Evolutionary conservation across 2,113 vertebrate species (phyloP).

Genomic region (Arothron firmamentum): DNA sequence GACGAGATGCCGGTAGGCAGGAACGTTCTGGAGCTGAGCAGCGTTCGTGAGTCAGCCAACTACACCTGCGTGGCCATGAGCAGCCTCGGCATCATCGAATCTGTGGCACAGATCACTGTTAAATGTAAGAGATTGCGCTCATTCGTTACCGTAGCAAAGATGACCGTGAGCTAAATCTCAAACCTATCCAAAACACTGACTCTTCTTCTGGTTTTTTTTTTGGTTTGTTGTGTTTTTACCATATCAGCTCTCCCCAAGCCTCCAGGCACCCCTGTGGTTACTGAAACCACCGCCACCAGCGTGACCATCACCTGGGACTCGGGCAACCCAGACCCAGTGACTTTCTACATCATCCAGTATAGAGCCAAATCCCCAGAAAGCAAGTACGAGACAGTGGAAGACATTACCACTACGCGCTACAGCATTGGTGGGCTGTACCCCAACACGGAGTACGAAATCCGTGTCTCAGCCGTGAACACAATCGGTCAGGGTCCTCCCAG

Average conservation of each 20-base stretch:
- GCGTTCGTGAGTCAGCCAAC: slow-evolving; percentile 96
- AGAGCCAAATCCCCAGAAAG: slow-evolving; percentile 92
- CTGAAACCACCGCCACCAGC: slow-evolving; percentile 96
- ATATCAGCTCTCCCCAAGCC: slow-evolving; percentile 91
- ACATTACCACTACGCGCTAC: slow-evolving; percentile 97
- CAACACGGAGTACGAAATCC: slow-evolving; percentile 97
- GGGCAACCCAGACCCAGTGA: slow-evolving; percentile 93
- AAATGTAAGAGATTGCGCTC: slow-evolving; percentile 62
- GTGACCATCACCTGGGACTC: slow-evolving; percentile 99
- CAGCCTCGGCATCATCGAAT: slow-evolving; percentile 96
- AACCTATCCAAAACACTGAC: not conserved
- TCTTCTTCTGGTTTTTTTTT: not conserved
- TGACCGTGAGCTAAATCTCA: not conserved
- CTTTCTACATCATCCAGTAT: slow-evolving; percentile 95
- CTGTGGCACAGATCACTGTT: slow-evolving; percentile 95
- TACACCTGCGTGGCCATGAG: slow-evolving; percentile 99
- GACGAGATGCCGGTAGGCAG: slow-evolving; percentile 98
- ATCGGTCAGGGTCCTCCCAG: slow-evolving; percentile 96
- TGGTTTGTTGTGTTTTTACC: slow-evolving; percentile 5
- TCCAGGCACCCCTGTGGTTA: slow-evolving; percentile 90
- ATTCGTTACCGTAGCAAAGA: not conserved
- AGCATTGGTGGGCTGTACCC: slow-evolving; percentile 97
- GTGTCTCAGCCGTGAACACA: slow-evolving; percentile 93
- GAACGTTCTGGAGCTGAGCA: slow-evolving; percentile 93
- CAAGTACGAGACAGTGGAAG: slow-evolving; percentile 92